phyloP scores from a whole-genome alignment of 2,797 vertebrate genomes.

The Enteromius mattozi region DNA sequence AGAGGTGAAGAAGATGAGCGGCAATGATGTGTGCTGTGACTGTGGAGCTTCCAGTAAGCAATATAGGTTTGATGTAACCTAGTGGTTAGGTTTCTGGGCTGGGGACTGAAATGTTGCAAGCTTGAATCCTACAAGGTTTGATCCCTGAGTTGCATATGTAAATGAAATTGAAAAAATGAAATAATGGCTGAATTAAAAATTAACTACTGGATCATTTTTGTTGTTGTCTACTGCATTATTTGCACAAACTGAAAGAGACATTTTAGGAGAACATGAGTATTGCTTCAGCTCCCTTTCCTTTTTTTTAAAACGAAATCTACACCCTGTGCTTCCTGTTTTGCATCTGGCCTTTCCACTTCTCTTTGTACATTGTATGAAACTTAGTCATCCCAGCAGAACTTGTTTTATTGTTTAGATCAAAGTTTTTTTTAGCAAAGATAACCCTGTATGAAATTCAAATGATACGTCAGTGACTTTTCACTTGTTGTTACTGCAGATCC shows the following conservation, averaged over 20 bases:
- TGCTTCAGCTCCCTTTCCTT: not conserved
- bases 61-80: not conserved
- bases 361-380: constrained; percentile 7
- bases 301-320: not conserved
- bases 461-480: not conserved
- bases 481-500: constrained; percentile 79
- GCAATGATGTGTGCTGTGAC: constrained; percentile 93
- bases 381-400: constrained; percentile 38
- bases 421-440: not conserved
- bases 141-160: not conserved
- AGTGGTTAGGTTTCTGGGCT: not conserved
- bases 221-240: not conserved
- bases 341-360: constrained; percentile 19
- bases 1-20: constrained; percentile 93
- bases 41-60: constrained; percentile 88
- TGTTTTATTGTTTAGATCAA: constrained; percentile 24
- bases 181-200: not conserved
- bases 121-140: not conserved
- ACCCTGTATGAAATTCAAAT: not conserved
- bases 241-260: not conserved
- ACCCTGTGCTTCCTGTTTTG: constrained; percentile 39
- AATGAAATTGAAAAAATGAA: not conserved
- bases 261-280: not conserved
- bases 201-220: not conserved
- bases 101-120: not conserved